Evolutionary conservation across 2,888 invertebrate species (phyloP), one percentile per base, ranked within the genome.

Genomic region (Zygogramma bicolorata): DNA sequence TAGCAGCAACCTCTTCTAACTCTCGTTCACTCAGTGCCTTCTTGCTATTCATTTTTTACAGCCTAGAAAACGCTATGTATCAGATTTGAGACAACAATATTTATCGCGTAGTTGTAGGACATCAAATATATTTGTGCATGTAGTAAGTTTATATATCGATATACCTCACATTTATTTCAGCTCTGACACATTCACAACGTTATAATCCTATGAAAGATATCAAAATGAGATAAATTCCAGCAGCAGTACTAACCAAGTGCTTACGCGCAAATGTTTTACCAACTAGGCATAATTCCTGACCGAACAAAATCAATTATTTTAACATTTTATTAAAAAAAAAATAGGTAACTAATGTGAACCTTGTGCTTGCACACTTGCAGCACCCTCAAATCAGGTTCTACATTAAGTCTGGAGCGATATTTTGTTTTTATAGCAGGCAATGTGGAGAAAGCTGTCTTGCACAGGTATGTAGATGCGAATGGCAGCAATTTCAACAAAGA

Each of bases 1-100:
- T 62, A 61, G 59, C 59, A 18, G 59, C 67, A 67, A 67, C 60
- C 59, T 67, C 67, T 40, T 67, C 67, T 25, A 67, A 59, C 27
- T 67, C 67, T 15, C 67, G 57, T 38, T 67, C 59, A 57, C 27
- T 67, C 60, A 67, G 63, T 63, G 34, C 34, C 34, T 34, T 34
- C 34, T 60, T 29, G 34, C 10, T 29, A 29, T 60, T 15, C 60
- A 29, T 67, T 46, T 27, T 46, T 31, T 38, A 20, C 31, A 57
- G 29, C 46, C 67, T 20, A 34, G 13, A 15, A 31, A 60, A 60
- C 61, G 61, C 25, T 60, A 60, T 60, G 61, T 60, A 60, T 60
- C 61, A 60, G 61, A 60, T 60, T 38, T 60, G 29, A 60, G 15
- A 60, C 61, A 60, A 60, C 61, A 31, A 29, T 27, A 60, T 57